A percentile compares a stretch with the other conserved stretches of the same genome.
Conservation (phyloP, 2,888 invertebrate species). For the Seira sanloemensis region DNA sequence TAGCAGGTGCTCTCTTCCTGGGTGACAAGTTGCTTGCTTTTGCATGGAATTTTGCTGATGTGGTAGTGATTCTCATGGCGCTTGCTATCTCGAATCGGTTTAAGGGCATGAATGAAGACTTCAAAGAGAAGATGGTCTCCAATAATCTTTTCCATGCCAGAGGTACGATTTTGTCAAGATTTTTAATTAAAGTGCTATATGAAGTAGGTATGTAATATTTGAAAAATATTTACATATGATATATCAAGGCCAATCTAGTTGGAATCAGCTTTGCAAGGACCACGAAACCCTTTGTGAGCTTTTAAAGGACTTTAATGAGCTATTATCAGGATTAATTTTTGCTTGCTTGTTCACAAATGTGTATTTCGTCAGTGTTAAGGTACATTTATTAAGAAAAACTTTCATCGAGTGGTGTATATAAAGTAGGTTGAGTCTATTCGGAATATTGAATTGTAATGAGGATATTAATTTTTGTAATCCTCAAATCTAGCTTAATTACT, state of each 20-base stretch:
- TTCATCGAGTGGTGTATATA: too few relatives aligned
- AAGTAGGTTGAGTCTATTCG: too few relatives aligned
- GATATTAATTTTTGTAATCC: too few relatives aligned
- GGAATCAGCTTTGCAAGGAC: neutral
- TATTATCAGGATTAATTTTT: neutral
- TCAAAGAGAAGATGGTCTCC: neutral
- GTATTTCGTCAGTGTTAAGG: neutral
- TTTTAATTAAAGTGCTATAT: neutral
- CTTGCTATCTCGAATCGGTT: neutral
- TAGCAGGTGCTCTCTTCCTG: neutral
- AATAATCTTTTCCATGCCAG: neutral
- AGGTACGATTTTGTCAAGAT: too few relatives aligned
- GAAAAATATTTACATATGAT: neutral
- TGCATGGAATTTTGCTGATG: neutral
- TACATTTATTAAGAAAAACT: neutral
- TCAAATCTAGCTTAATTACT: neutral
- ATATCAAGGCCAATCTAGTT: neutral
- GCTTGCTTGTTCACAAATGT: neutral
- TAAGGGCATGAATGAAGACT: neutral
- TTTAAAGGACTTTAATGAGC: neutral
- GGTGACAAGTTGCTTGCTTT: neutral
- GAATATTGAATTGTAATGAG: too few relatives aligned
- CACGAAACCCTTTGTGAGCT: neutral
- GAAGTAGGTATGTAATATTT: neutral
- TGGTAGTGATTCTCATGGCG: neutral